Evolutionary conservation across 2,797 vertebrate species (phyloP), one percentile per base, ranked within the genome.

Genomic region (Hapalemur alaotrensis): DNA sequence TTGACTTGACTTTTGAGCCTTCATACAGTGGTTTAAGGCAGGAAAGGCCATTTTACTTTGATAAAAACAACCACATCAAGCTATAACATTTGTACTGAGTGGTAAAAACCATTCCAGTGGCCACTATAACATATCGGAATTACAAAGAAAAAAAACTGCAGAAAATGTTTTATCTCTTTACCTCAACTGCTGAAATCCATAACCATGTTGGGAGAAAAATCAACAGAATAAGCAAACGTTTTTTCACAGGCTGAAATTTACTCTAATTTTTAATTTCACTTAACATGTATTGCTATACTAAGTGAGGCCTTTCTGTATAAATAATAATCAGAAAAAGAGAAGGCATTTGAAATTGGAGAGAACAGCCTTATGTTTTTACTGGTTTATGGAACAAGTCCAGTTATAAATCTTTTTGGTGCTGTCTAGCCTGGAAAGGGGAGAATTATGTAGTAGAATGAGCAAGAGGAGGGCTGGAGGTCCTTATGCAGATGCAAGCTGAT

Each of bases 401-500:
- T 70, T 86, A 52, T 78, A 93, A 95, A 79, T 85, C 90, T 82
- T 87, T 67, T 38, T 59, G 75, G 89, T 1, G 0, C 59, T 79
- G 35, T 76, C 23, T 0, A 48, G 61, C 38, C 78, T 81, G 46
- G 46, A 86, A 80, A 95, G 28, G 12, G 78, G 69, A 89, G 52
- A 79, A 92, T 97, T 97, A 96, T 72, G 50, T 93, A 96, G 93
- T 28, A 14, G 43, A 89, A 91, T 72, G 78, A 73, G 17, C 84
- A 94, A 57, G 81, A 93, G 81, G 35, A 80, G 65, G 88, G 65
- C 88, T 89, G 18, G 57, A 93, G 92, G 95, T 80, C 92, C 95
- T 97, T 86, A 83, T 79, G 88, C 95, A 96, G 90, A 95, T 82
- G 78, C 70, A 63, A 94, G 94, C 59, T 97, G 93, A 97, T 97